Conservation (phyloP, 2,888 invertebrate species). For the Tineola bisselliella region DNA sequence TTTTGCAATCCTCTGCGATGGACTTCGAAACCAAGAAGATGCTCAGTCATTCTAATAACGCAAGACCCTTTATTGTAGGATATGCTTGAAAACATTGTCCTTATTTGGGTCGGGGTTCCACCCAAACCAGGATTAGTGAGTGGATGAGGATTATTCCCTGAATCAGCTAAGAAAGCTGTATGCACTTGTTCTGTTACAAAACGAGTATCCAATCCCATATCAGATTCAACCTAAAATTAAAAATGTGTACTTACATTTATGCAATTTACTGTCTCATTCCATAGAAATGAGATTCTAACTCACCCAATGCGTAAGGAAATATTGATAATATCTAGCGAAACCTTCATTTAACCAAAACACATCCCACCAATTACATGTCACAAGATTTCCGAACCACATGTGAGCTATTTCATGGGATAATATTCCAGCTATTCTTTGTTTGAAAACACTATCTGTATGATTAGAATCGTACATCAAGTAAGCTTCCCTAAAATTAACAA, state of each 20-base stretch:
- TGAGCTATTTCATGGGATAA: slow-evolving; percentile 78
- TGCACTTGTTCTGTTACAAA: slow-evolving; percentile 78
- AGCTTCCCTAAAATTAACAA: slow-evolving; percentile 40
- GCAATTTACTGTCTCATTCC: neutral
- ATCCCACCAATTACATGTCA: slow-evolving; percentile 74
- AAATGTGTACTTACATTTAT: too few species aligned
- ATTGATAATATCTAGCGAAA: slow-evolving; percentile 79
- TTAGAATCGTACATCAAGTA: slow-evolving; percentile 48
- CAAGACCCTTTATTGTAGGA: slow-evolving; percentile 75
- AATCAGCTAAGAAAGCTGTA: slow-evolving; percentile 68
- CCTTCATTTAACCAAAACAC: slow-evolving; percentile 73
- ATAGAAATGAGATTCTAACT: slow-evolving; percentile 16
- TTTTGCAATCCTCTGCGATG: slow-evolving; percentile 64
- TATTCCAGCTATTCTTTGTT: slow-evolving; percentile 67
- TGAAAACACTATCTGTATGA: slow-evolving; percentile 45
- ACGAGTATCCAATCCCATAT: slow-evolving; percentile 73
- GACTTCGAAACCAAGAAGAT: slow-evolving; percentile 61
- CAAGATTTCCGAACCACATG: slow-evolving; percentile 77
- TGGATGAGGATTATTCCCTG: slow-evolving; percentile 66
- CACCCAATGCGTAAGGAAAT: slow-evolving; percentile 69
- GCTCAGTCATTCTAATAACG: slow-evolving; percentile 75
- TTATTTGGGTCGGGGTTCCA: slow-evolving; percentile 63
- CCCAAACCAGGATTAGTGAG: slow-evolving; percentile 65
- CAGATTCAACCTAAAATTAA: slow-evolving; percentile 61
- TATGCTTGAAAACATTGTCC: slow-evolving; percentile 72